Percentiles rank a stretch among this genome's conserved stretches.
Conservation (phyloP, 2,888 invertebrate genomes). For the Cepaea hortensis region DNA sequence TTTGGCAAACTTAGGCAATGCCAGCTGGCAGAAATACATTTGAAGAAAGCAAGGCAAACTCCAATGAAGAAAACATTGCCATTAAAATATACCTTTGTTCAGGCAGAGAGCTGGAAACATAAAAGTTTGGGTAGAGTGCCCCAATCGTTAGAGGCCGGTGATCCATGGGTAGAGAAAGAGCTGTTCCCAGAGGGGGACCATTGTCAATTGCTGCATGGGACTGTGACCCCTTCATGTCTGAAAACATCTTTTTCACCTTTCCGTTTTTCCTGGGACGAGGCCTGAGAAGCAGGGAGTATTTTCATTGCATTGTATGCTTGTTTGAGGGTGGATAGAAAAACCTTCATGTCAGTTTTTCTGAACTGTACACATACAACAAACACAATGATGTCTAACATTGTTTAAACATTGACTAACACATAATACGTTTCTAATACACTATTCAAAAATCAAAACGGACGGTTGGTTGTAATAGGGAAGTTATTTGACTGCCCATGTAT, state of each 20-base stretch:
- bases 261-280: constrained; percentile 48
- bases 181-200: constrained; percentile 25
- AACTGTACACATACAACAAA: no score
- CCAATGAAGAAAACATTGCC: constrained; percentile 30
- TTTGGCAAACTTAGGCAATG: constrained; percentile 18
- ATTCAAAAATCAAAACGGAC: no score
- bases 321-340: constrained; percentile 11
- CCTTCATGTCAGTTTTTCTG: neutral
- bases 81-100: constrained; percentile 44
- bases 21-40: constrained; percentile 1
- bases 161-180: constrained; percentile 42
- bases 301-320: constrained; percentile 33
- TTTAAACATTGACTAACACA: no score
- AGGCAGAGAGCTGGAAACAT: constrained; percentile 39
- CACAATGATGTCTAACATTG: no score
- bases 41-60: constrained; percentile 32
- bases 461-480: no score
- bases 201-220: constrained; percentile 39
- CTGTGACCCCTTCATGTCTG: constrained; percentile 42
- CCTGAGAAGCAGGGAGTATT: constrained; percentile 42
- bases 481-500: no score
- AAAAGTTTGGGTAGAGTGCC: constrained; percentile 48
- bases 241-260: constrained; percentile 49
- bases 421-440: no score
- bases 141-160: constrained; percentile 43